A percentile compares a stretch with the other conserved stretches of the same genome.
Conservation (phyloP, 2,797 vertebrate species). For the Gallinago nigripennis region DNA sequence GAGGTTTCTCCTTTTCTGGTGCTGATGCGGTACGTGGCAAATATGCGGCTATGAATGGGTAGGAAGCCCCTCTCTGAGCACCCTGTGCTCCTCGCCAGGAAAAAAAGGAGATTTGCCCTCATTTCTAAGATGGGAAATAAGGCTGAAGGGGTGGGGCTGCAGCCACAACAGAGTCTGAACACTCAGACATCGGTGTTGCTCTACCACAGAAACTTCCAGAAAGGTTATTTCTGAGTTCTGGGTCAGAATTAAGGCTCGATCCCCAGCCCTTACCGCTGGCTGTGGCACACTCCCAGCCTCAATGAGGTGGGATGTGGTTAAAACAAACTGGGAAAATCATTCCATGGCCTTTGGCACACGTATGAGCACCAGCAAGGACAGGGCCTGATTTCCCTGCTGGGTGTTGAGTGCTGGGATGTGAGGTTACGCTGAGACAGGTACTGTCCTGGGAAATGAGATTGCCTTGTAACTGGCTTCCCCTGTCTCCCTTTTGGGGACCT, state of each 20-base stretch:
- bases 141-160: background rate
- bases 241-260: background rate
- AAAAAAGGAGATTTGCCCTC: background rate
- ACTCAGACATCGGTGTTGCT: rapidly evolving
- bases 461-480: background rate
- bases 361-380: background rate
- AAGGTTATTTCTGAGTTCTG: background rate
- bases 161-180: background rate
- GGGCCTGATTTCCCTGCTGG: background rate
- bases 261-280: background rate
- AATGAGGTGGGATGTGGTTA: rapidly evolving
- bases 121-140: background rate
- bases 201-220: background rate
- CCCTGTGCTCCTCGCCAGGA: rapidly evolving
- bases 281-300: background rate
- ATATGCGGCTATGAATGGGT: rapidly evolving
- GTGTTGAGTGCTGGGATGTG: rapidly evolving
- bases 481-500: background rate
- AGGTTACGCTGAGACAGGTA: background rate
- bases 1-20: background rate
- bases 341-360: background rate
- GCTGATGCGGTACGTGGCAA: rapidly evolving
- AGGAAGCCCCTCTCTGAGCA: background rate
- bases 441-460: background rate
- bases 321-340: background rate